phyloP scores from a whole-genome alignment of 64 coral and sea anemone species.

The Stylophora pistillata region DNA sequence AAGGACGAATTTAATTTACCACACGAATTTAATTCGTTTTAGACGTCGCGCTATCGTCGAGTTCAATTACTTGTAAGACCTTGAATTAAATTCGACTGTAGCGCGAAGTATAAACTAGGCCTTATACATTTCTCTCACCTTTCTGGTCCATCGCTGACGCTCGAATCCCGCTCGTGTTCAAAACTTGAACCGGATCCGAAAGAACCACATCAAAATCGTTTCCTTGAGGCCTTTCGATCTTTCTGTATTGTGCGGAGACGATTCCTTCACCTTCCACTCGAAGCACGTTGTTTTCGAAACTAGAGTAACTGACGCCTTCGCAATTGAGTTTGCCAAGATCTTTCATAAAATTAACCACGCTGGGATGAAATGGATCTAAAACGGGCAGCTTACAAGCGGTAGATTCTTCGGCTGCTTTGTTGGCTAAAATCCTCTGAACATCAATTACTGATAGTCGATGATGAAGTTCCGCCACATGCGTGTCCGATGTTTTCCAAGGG shows the following conservation, averaged over 20 bases:
- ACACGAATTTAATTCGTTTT: no score
- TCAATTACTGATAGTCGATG: no score
- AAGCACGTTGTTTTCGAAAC: constrained; percentile 47
- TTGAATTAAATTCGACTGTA: no score
- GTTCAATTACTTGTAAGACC: no score
- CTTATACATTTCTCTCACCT: background rate
- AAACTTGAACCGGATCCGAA: constrained; percentile 38
- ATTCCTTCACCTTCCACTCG: constrained; percentile 44
- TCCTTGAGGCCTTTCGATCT: background rate
- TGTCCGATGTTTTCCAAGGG: no score
- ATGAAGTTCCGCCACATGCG: no score
- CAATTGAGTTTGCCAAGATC: constrained; percentile 14
- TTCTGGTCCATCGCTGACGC: background rate
- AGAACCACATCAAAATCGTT: constrained; percentile 33
- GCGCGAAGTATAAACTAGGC: no score
- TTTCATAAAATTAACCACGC: constrained; percentile 28
- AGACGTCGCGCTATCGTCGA: no score
- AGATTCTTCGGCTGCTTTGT: background rate
- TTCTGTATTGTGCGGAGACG: constrained; percentile 46
- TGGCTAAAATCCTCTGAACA: no score
- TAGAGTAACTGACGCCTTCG: constrained; percentile 6
- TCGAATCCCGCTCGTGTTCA: background rate
- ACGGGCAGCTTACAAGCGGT: constrained; percentile 43
- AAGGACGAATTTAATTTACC: no score
- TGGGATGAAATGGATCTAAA: constrained; percentile 49